Evolutionary conservation across 2,888 invertebrate genomes (phyloP), one percentile per base, ranked within the genome.

Genomic region (Eupelmus urozonus): DNA sequence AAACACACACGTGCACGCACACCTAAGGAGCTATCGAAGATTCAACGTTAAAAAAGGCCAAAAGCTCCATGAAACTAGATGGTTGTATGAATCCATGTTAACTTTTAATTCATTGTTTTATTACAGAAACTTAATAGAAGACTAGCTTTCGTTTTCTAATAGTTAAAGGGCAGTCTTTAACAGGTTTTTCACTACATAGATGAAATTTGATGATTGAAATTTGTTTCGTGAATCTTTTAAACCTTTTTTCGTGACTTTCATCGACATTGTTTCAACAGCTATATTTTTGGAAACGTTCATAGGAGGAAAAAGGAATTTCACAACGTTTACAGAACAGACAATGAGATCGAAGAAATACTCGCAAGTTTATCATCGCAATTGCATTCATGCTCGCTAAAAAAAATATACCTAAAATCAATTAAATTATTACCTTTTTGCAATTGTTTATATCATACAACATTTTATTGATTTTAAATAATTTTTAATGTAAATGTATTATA

Each of bases 31-130:
- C 4, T 63, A 51, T 75, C 29, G 25, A 62, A 71, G 23, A 75
- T 65, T 53, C 53, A 70, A 53, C 60, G 7, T 79, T 57, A n/a
- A 71, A 75, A 79, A 71, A 70, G 70, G 74, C 34, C n/a, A 74
- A 69, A 65, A 76, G 63, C 57, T 76, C 34, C 29, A n/a, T 42
- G 23, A 42, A 66, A 49, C n/a, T n/a, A n/a, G 13, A 7, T 23
- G 42, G 42, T 63, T 34, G 18, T 49, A 42, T 16, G 2, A 23
- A 40, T 55, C 23, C 65, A 55, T 42, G 20, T 40, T 34, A 42
- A 73, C 7, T 72, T 75, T 45, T 4, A 18, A 34, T 34, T n/a
- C 59, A 3, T 66, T 34, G 23, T 25, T 27, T 49, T n/a, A 16
- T 42, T 51, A 59, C 40, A 60, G 40, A 40, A 67, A 70, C 20